Evolutionary conservation across 1,140 invertebrate genomes (phyloP).

Genomic region (Bombus soroeensis): DNA sequence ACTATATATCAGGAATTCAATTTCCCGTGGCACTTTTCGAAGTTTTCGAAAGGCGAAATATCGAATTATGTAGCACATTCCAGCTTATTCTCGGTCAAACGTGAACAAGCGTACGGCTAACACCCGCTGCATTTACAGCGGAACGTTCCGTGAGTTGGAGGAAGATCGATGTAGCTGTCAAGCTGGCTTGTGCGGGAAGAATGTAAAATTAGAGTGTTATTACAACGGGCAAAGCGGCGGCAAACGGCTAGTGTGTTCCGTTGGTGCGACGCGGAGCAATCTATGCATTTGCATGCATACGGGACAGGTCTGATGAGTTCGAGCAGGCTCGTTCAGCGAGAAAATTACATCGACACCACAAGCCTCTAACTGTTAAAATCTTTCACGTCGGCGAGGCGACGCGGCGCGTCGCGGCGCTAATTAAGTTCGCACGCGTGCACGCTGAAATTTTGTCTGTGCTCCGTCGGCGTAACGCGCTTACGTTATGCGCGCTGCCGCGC

Average conservation of each 20-base stretch:
- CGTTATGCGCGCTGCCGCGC: background rate
- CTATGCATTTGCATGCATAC: conserved; percentile 61
- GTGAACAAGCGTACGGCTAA: background rate
- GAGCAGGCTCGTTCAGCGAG: conserved; percentile 16
- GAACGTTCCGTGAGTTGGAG: background rate
- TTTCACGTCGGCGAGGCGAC: background rate
- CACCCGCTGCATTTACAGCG: too few species aligned
- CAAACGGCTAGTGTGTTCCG: conserved; percentile 18
- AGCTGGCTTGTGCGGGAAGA: conserved; percentile 45
- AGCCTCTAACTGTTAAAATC: conserved; percentile 38
- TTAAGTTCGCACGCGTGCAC: conserved; percentile 41
- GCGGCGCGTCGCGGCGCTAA: conserved; percentile 10
- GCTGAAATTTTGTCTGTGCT: background rate
- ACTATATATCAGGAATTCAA: conserved; percentile 57
- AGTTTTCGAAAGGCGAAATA: conserved; percentile 64
- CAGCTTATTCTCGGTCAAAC: conserved; percentile 28
- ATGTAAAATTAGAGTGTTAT: conserved; percentile 64
- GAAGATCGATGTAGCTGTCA: conserved; percentile 57
- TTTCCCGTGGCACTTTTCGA: conserved; percentile 38
- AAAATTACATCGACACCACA: conserved; percentile 46
- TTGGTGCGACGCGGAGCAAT: conserved; percentile 33
- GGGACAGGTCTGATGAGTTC: conserved; percentile 27
- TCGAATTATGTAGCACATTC: conserved; percentile 57
- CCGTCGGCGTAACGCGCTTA: background rate
- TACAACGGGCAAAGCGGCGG: conserved; percentile 26